A percentile compares a stretch with the other conserved stretches of the same genome.
phyloP scores from a whole-genome alignment of 1,140 invertebrate genomes.

The Drosophila mauritiana region DNA sequence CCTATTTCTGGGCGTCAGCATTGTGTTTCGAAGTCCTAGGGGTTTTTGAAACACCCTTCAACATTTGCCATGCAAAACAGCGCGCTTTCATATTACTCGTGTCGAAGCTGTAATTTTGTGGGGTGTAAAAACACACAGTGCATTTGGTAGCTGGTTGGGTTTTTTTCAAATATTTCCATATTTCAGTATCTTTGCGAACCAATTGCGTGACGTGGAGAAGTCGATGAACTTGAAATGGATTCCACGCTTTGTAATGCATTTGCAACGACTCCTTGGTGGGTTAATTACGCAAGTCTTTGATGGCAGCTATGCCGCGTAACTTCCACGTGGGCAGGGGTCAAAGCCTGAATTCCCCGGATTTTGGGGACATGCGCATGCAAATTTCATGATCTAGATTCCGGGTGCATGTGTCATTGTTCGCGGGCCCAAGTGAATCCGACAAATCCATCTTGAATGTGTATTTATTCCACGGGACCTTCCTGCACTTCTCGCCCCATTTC shows the following conservation, averaged over 20 bases:
- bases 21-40: slow-evolving; percentile 6
- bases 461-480: slow-evolving; percentile 16
- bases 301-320: neutral
- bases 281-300: too few relatives aligned
- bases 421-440: slow-evolving; percentile 2
- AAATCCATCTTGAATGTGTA: slow-evolving; percentile 5
- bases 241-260: too few relatives aligned
- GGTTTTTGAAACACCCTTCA: slow-evolving; percentile 14
- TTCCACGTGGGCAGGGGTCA: neutral
- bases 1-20: neutral
- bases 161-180: slow-evolving; percentile 12
- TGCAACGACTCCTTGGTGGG: too few relatives aligned
- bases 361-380: slow-evolving; percentile 19
- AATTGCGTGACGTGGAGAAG: neutral
- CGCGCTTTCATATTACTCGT: slow-evolving; percentile 2
- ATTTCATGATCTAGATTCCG: slow-evolving; percentile 4
- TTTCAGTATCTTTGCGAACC: neutral
- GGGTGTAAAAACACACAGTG: neutral
- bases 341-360: neutral
- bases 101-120: slow-evolving; percentile 12
- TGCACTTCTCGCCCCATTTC: slow-evolving; percentile 34
- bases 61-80: slow-evolving; percentile 9
- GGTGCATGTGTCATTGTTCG: slow-evolving; percentile 1
- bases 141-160: neutral
- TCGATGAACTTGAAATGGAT: too few relatives aligned